Evolutionary conservation across 2,113 vertebrate species (phyloP), one percentile per base, ranked within the genome.

Genomic region (Pithys albifrons): DNA sequence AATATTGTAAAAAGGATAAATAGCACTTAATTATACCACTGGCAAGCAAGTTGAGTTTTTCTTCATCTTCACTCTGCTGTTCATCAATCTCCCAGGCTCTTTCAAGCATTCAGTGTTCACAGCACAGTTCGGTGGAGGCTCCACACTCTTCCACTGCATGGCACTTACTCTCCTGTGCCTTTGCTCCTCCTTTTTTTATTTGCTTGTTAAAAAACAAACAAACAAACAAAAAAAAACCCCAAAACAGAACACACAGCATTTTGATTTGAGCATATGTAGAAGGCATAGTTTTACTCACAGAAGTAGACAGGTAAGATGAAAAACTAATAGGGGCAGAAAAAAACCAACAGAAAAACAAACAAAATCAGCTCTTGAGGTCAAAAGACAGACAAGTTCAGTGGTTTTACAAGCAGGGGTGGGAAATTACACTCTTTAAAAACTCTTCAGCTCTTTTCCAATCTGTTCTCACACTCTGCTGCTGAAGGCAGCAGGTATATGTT

Each of bases 1-100:
- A 96, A 94, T 93, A 96, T 35, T 85, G 67, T 80, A 95, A 83
- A 94, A 91, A 66, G 89, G 85, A 77, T 93, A 95, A 96, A 95
- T 22, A 93, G 55, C 39, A 86, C 71, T 94, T 93, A 89, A 96
- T 93, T 93, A 85, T 17, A 19, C 28, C 31, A 66, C 6, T 95
- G 88, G 78, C 79, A 93, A 84, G 35, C 43, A 77, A 92, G 37
- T 23, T 84, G 14, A 9, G 23, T 22, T 91, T 88, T 70, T 33
- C 75, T 39, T 93, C 43, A 19, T 80, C 54, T 73, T 88, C 29
- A 9, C 84, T 88, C 79, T 90, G 46, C 37, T 86, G 31, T 39
- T 90, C 79, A 79, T 41, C 54, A 33, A 1, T 57, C 33, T 91
- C 49, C 28, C 54, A 79, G 49, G 43, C 43, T 45, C 84, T 54